Percentiles rank a stretch among this genome's conserved stretches.
Conservation (phyloP, 2,797 vertebrate species). For the Acestrorhynchus altus region DNA sequence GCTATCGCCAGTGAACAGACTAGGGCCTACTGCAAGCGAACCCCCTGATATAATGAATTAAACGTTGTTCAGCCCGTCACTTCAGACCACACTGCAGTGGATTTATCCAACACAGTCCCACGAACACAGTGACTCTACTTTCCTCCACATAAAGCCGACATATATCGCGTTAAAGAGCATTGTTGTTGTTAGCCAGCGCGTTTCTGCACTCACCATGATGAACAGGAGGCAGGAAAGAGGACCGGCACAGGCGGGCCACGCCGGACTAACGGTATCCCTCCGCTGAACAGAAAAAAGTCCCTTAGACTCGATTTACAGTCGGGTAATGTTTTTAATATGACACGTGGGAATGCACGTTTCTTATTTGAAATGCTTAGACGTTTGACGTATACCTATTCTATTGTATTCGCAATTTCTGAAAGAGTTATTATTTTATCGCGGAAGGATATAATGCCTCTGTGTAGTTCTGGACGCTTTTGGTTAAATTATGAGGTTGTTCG, state of each 20-base stretch:
- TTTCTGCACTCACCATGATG: conserved; percentile 57
- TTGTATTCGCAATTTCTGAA: neutral
- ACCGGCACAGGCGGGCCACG: conserved; percentile 47
- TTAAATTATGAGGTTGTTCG: too few relatives aligned
- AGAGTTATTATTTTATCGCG: conserved; percentile 13
- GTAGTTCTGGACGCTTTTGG: neutral
- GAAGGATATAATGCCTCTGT: conserved; percentile 16
- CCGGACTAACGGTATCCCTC: conserved; percentile 3
- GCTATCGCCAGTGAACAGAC: too few relatives aligned
- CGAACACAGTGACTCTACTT: neutral
- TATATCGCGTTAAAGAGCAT: neutral
- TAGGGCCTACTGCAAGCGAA: too few relatives aligned
- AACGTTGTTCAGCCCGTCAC: too few relatives aligned
- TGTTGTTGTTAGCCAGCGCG: neutral
- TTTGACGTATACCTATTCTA: neutral
- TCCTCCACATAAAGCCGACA: neutral
- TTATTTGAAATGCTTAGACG: neutral
- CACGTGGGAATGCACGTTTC: neutral
- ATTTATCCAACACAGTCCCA: neutral
- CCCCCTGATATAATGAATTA: too few relatives aligned
- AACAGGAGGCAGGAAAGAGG: conserved; percentile 59
- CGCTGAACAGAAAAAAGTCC: neutral
- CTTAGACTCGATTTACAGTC: neutral
- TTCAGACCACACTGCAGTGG: too few relatives aligned
- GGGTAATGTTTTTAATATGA: neutral